Evolutionary conservation across 2,888 invertebrate genomes (phyloP).

Genomic region (Drosophila rellima): DNA sequence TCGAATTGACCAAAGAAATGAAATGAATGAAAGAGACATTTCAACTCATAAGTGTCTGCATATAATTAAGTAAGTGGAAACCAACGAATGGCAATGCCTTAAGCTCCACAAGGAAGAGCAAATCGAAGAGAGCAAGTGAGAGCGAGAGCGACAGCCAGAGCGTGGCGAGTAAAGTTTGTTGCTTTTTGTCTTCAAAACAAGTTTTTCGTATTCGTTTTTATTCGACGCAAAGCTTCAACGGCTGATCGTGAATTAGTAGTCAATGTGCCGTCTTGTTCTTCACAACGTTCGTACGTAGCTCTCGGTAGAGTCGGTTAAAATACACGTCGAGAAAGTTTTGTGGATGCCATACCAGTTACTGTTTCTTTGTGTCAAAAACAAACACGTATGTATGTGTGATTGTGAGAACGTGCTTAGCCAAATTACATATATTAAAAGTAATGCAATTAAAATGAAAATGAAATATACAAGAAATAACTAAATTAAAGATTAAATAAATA

Average conservation of each 20-base stretch:
- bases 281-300: conserved; percentile 37
- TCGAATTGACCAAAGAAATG: background rate
- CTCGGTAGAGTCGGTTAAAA: conserved; percentile 24
- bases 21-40: background rate
- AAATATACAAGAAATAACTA: background rate
- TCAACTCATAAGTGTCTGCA: background rate
- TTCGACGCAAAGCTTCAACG: conserved; percentile 30
- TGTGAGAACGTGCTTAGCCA: conserved; percentile 21
- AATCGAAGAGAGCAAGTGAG: background rate
- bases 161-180: conserved; percentile 42
- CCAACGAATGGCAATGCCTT: conserved; percentile 1
- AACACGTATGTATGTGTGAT: conserved; percentile 36
- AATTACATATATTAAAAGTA: conserved; percentile 7
- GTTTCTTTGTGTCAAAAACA: conserved; percentile 48
- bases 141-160: background rate
- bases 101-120: conserved; percentile 4
- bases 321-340: conserved; percentile 66
- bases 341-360: conserved; percentile 52
- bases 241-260: conserved; percentile 47
- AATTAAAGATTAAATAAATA: background rate
- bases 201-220: conserved; percentile 45
- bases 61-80: background rate
- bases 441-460: background rate
- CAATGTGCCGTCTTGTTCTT: conserved; percentile 48
- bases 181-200: conserved; percentile 45